Evolutionary conservation across 1,140 invertebrate species (phyloP).

Genomic region (Uloborus diversus): DNA sequence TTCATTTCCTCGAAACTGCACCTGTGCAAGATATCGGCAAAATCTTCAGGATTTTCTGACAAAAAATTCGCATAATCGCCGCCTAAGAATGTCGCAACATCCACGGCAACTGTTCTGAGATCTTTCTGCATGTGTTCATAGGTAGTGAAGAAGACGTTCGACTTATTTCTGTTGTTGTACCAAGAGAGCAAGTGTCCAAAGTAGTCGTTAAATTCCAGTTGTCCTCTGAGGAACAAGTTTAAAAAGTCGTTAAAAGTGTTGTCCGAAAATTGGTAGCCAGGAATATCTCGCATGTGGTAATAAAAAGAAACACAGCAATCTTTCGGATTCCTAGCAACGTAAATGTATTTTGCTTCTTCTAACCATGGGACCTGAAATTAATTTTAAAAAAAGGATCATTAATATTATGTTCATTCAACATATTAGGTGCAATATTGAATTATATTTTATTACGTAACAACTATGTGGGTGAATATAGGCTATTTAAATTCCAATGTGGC

Average conservation of each 20-base stretch:
- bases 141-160: constrained; percentile 64
- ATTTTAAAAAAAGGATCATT: constrained; percentile 66
- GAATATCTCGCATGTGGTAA: constrained; percentile 65
- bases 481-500: too few species aligned
- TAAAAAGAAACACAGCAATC: constrained; percentile 87
- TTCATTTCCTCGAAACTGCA: constrained; percentile 41
- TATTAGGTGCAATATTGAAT: too few species aligned
- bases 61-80: constrained; percentile 12
- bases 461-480: too few species aligned
- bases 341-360: constrained; percentile 71
- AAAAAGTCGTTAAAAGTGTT: constrained; percentile 63
- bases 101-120: constrained; percentile 12
- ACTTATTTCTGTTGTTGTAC: constrained; percentile 60
- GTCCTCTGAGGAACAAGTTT: constrained; percentile 63
- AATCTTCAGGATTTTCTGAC: constrained; percentile 11
- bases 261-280: constrained; percentile 69
- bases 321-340: constrained; percentile 84
- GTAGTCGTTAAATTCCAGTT: constrained; percentile 64
- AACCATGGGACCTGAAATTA: constrained; percentile 67
- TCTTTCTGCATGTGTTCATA: constrained; percentile 59
- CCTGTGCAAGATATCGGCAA: constrained; percentile 26
- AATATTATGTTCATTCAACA: too few species aligned
- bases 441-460: too few species aligned
- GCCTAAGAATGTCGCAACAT: constrained; percentile 54
- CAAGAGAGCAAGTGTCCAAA: constrained; percentile 64